Percentiles rank a stretch among this genome's conserved stretches.
These are phyloP conservation scores for Frieseomelitta varia DNA, from an alignment of 1,140 invertebrate species.

Conservation along the genomic window DNA sequence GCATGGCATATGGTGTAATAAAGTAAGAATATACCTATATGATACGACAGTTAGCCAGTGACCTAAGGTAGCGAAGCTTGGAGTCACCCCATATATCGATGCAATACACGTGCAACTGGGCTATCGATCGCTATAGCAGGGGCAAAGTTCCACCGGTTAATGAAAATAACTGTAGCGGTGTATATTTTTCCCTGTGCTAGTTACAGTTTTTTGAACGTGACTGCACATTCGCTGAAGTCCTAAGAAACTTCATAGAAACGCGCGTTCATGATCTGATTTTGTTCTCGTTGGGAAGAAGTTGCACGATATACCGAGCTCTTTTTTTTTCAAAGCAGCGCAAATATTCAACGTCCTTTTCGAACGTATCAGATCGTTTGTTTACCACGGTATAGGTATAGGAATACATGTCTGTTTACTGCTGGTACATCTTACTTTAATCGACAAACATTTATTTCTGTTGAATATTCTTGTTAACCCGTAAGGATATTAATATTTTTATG, in stretches of 20 bases:
- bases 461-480: background rate
- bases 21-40: conserved; percentile 58
- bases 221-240: conserved; percentile 51
- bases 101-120: conserved; percentile 79
- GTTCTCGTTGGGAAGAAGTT: background rate
- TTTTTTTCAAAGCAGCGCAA: background rate
- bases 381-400: background rate
- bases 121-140: conserved; percentile 77
- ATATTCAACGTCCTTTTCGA: background rate
- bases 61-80: conserved; percentile 71
- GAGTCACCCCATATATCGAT: conserved; percentile 72
- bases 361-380: background rate
- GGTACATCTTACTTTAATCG: background rate
- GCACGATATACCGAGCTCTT: background rate
- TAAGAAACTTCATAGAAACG: conserved; percentile 44
- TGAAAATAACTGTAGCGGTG: conserved; percentile 73
- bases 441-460: background rate
- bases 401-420: background rate
- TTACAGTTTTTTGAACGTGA: conserved; percentile 63
- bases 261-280: conserved; percentile 9
- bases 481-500: background rate
- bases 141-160: conserved; percentile 77
- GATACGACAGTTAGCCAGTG: conserved; percentile 75
- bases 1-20: conserved; percentile 64
- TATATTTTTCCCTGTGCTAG: conserved; percentile 54